These are phyloP conservation scores for Carlito syrichta DNA, from an alignment of 2,113 vertebrate genomes.

Conservation along the genomic window DNA sequence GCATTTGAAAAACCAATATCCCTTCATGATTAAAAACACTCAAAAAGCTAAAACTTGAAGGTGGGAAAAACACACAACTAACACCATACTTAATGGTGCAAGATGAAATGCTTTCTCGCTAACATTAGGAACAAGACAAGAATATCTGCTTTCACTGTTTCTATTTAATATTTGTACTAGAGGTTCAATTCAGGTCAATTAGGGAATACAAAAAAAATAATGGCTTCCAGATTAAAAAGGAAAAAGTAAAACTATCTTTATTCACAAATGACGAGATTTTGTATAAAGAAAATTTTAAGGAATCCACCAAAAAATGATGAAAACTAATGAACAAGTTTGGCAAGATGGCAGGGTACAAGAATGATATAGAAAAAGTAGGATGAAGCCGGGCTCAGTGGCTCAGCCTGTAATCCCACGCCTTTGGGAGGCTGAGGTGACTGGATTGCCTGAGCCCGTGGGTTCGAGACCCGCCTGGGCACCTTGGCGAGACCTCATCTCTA, in stretches of 20 bases:
- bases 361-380: not conserved
- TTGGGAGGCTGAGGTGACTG: no score
- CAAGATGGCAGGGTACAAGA: not conserved
- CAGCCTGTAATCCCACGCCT: no score
- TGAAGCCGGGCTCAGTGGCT: no score
- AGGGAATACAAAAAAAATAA: not conserved
- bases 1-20: not conserved
- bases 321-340: not conserved
- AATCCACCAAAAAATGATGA: not conserved
- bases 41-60: not conserved
- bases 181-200: not conserved
- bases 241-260: not conserved
- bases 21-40: not conserved
- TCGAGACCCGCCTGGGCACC: no score
- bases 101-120: not conserved
- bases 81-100: not conserved
- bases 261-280: not conserved
- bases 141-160: not conserved
- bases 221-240: not conserved
- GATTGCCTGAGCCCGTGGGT: no score
- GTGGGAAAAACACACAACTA: not conserved
- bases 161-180: not conserved
- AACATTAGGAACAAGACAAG: not conserved
- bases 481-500: no score
- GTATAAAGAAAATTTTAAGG: not conserved